A percentile compares a stretch with the other conserved stretches of the same genome.
These are phyloP conservation scores for Oxyura jamaicensis DNA, from an alignment of 2,113 vertebrate genomes.

Conservation along the genomic window DNA sequence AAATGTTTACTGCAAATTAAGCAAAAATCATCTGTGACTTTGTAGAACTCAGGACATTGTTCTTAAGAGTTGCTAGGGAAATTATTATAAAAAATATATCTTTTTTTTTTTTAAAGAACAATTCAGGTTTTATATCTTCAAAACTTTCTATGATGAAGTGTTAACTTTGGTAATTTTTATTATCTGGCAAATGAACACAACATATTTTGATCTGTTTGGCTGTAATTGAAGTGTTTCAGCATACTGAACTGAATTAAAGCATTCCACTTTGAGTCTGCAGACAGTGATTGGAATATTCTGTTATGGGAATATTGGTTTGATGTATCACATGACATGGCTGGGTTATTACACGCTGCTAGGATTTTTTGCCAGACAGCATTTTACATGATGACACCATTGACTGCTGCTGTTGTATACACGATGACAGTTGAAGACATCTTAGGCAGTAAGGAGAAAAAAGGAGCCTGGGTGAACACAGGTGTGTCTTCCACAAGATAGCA, in stretches of 20 bases:
- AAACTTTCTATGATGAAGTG: neutral
- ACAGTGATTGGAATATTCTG: neutral
- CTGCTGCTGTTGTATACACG: neutral
- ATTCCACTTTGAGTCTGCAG: neutral
- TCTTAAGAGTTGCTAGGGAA: neutral
- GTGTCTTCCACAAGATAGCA: neutral
- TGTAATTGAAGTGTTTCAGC: neutral
- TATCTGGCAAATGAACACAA: neutral
- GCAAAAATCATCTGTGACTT: neutral
- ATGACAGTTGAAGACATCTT: neutral
- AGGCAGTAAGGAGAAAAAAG: neutral
- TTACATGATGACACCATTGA: neutral
- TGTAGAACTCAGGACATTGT: neutral
- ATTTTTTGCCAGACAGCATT: neutral
- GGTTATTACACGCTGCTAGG: neutral
- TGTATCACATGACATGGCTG: neutral
- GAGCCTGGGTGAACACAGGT: neutral
- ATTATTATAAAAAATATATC: neutral
- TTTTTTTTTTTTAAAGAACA: neutral
- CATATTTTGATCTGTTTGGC: neutral
- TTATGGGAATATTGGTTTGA: neutral
- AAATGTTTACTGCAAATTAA: neutral
- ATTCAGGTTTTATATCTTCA: neutral
- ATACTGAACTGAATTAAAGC: neutral
- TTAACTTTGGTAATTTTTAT: neutral